Conservation (phyloP, 1,140 invertebrate genomes). For the Phocides pigmalion region DNA sequence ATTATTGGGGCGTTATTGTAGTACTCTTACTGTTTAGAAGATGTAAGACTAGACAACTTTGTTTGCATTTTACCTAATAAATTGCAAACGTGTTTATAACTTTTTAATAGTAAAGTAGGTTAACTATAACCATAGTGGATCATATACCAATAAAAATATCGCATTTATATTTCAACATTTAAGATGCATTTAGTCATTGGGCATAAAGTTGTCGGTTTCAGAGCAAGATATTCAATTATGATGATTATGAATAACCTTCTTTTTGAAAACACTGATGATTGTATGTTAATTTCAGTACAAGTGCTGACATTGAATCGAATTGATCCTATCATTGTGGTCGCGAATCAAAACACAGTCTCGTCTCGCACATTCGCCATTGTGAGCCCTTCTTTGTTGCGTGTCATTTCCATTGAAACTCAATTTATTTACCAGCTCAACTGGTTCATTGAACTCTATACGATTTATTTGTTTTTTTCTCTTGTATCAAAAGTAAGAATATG, state of each 20-base stretch:
- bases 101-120: too few species aligned
- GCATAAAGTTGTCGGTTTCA: too few species aligned
- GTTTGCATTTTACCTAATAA: too few species aligned
- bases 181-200: too few species aligned
- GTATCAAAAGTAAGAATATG: background rate
- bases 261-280: constrained; percentile 2
- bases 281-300: constrained; percentile 17
- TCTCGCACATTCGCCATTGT: constrained; percentile 15
- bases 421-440: constrained; percentile 13
- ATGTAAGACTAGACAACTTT: too few species aligned
- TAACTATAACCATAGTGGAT: too few species aligned
- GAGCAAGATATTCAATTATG: too few species aligned
- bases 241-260: background rate
- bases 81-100: too few species aligned
- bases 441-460: constrained; percentile 19
- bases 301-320: constrained; percentile 26
- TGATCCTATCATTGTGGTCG: background rate
- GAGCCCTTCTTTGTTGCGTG: constrained; percentile 16
- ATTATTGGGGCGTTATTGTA: too few species aligned
- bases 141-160: too few species aligned
- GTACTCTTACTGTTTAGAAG: too few species aligned
- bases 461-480: constrained; percentile 4
- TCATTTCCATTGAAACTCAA: constrained; percentile 24
- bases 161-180: too few species aligned
- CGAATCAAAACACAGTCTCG: constrained; percentile 18